These are phyloP conservation scores for Anabas testudineus DNA, from an alignment of 2,797 vertebrate species.

Conservation along the genomic window DNA sequence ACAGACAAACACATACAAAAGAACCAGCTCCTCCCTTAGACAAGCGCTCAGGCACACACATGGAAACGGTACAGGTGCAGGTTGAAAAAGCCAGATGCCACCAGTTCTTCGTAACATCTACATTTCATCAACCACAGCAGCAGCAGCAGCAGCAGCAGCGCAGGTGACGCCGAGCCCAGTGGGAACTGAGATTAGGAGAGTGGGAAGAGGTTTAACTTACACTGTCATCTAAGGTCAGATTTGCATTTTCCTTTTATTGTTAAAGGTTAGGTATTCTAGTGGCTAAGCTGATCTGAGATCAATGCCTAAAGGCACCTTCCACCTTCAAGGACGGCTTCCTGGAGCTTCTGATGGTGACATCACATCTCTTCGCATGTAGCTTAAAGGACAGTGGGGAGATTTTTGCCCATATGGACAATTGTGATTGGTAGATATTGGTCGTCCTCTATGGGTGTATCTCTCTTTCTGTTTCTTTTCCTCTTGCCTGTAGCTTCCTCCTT, in stretches of 20 bases:
- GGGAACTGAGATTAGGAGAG: slow-evolving; percentile 72
- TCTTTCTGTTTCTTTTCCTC: slow-evolving; percentile 34
- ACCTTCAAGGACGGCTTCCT: slow-evolving; percentile 38
- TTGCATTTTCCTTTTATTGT: slow-evolving; percentile 79
- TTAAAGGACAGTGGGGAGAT: slow-evolving; percentile 43
- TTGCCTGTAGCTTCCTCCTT: slow-evolving; percentile 54
- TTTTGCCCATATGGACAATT: slow-evolving; percentile 40
- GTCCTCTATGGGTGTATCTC: slow-evolving; percentile 35
- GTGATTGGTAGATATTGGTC: slow-evolving; percentile 34
- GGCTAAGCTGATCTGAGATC: slow-evolving; percentile 78
- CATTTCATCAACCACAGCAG: slow-evolving; percentile 69
- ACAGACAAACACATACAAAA: slow-evolving; percentile 12
- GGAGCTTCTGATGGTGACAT: slow-evolving; percentile 52
- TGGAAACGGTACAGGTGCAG: slow-evolving; percentile 70
- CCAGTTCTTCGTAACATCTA: slow-evolving; percentile 71
- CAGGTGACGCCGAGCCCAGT: slow-evolving; percentile 70
- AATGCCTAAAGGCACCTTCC: slow-evolving; percentile 61
- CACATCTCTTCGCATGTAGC: slow-evolving; percentile 49
- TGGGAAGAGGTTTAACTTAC: slow-evolving; percentile 70
- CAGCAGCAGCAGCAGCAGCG: slow-evolving; percentile 36
- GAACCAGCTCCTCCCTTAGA: slow-evolving; percentile 5
- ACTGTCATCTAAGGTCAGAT: slow-evolving; percentile 80
- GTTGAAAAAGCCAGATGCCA: slow-evolving; percentile 72
- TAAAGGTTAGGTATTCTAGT: slow-evolving; percentile 78
- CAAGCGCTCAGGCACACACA: slow-evolving; percentile 44